Evolutionary conservation across 2,888 invertebrate species (phyloP).

Genomic region (Drosophila sordidula): DNA sequence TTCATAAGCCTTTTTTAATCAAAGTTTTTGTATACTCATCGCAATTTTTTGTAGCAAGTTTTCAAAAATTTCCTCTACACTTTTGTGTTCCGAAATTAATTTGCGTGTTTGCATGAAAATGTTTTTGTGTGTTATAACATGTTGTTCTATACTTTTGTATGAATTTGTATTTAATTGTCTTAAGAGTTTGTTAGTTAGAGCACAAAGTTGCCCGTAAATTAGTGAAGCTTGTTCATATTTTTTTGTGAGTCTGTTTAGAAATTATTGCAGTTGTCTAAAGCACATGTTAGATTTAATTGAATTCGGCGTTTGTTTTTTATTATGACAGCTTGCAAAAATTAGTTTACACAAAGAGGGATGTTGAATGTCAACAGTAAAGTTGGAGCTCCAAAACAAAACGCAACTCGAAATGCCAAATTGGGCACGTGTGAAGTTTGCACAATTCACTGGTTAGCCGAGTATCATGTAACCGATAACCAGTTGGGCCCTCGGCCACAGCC

Average conservation of each 20-base stretch:
- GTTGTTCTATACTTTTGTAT: background rate
- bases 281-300: background rate
- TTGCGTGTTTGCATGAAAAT: too few species aligned
- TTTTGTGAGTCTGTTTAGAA: background rate
- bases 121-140: background rate
- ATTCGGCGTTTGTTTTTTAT: background rate
- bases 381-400: background rate
- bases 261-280: background rate
- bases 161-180: background rate
- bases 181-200: background rate
- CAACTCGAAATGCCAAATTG: constrained; percentile 13
- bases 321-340: background rate
- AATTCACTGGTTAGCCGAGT: constrained; percentile 9
- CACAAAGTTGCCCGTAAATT: background rate
- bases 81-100: too few species aligned
- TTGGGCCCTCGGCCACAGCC: background rate
- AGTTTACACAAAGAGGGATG: background rate
- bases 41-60: too few species aligned
- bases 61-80: too few species aligned
- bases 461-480: constrained; percentile 30
- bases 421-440: constrained; percentile 23
- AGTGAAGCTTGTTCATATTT: background rate
- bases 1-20: background rate
- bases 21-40: constrained; percentile 3
- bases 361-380: background rate